These are phyloP conservation scores for Euwallacea similis DNA, from an alignment of 1,140 invertebrate genomes.

Conservation along the genomic window DNA sequence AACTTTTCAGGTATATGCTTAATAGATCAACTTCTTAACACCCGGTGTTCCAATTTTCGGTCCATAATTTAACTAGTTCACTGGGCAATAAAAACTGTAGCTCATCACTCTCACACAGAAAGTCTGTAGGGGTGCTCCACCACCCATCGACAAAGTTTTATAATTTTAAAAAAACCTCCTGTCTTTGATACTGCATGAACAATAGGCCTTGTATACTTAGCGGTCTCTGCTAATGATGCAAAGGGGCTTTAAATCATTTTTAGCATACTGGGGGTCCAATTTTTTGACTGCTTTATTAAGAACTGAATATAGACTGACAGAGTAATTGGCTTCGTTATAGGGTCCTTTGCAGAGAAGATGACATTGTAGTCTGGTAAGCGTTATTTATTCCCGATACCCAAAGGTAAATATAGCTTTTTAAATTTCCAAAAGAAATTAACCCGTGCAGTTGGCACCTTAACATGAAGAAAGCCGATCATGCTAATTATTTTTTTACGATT, in stretches of 20 bases:
- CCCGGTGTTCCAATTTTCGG: constrained; percentile 20
- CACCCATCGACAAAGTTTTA: constrained; percentile 24
- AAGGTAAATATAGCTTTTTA: background rate
- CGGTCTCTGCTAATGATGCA: constrained; percentile 11
- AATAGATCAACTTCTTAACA: no score
- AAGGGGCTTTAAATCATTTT: constrained; percentile 9
- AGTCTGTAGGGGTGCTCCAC: constrained; percentile 11
- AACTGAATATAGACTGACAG: constrained; percentile 10
- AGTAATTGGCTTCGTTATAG: constrained; percentile 19
- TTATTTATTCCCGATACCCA: background rate
- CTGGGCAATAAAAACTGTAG: constrained; percentile 10
- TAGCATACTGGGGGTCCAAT: constrained; percentile 19
- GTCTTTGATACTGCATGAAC: constrained; percentile 10
- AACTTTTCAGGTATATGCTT: no score
- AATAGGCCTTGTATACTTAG: constrained; percentile 16
- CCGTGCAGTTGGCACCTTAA: constrained; percentile 24
- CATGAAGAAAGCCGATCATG: constrained; percentile 40
- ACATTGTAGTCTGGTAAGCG: no score
- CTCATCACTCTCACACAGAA: constrained; percentile 21
- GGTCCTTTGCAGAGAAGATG: no score
- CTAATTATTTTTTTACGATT: constrained; percentile 41
- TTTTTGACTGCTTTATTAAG: constrained; percentile 25
- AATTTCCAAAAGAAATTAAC: constrained; percentile 9
- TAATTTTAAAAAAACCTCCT: constrained; percentile 16
- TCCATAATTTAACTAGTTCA: constrained; percentile 20